A percentile compares a stretch with the other conserved stretches of the same genome.
Conservation (phyloP, 2,797 vertebrate species). For the Tamandua tetradactyla region DNA sequence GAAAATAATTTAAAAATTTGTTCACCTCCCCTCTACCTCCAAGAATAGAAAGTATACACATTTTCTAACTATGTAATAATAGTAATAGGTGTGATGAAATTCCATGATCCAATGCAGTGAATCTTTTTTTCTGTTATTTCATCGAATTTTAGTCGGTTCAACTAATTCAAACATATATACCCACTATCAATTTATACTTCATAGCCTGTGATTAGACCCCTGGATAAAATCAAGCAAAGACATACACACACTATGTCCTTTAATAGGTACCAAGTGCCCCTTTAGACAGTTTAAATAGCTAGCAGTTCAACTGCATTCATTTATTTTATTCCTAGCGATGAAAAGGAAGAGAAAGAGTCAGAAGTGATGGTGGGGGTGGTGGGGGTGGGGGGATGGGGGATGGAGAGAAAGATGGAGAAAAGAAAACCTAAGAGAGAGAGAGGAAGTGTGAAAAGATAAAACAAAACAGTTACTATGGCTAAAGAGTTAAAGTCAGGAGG, state of each 20-base stretch:
- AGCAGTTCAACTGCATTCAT: not conserved
- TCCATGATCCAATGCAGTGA: not conserved
- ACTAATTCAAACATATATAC: not conserved
- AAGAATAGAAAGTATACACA: not conserved
- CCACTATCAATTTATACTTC: not conserved
- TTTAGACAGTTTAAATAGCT: not conserved
- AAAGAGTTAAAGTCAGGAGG: no score
- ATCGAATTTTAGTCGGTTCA: not conserved
- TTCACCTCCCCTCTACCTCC: not conserved
- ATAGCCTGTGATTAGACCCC: not conserved
- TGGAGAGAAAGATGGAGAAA: not conserved
- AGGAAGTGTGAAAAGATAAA: not conserved
- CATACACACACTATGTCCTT: not conserved
- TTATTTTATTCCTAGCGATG: not conserved
- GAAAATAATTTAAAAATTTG: not conserved
- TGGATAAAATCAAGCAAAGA: not conserved
- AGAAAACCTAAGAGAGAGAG: not conserved
- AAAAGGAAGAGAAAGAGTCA: not conserved
- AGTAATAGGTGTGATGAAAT: not conserved
- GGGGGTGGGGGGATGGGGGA: no score
- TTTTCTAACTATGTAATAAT: not conserved
- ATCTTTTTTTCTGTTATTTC: not conserved
- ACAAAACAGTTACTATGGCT: no score
- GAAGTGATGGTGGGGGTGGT: no score
- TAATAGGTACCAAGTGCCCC: not conserved